Percentiles rank a stretch among this genome's conserved stretches.
Evolutionary conservation across 1,140 invertebrate species (phyloP).

Genomic region (Brachionus koreanus): DNA sequence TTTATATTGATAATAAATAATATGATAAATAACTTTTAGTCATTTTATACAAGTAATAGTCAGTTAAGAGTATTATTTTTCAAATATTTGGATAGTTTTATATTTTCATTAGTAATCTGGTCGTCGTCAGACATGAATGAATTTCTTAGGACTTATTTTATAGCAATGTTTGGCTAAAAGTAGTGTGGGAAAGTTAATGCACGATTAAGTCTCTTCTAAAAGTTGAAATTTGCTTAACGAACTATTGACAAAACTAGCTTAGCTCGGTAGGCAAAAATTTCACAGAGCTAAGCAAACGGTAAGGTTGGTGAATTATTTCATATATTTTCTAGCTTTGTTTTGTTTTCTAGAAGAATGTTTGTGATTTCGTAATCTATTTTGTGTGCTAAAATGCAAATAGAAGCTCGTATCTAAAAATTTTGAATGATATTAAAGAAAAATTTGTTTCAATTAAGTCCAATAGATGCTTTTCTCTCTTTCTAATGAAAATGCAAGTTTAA

Average conservation of each 20-base stretch:
- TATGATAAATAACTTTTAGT: too few relatives aligned
- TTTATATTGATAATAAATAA: background rate
- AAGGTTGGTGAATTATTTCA: background rate
- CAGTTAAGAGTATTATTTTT: too few relatives aligned
- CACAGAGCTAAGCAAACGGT: background rate
- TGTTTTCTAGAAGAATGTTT: background rate
- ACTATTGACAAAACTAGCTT: background rate
- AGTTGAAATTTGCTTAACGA: background rate
- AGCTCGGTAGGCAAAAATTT: background rate
- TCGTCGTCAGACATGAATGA: too few relatives aligned
- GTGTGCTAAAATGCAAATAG: background rate
- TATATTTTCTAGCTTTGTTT: background rate
- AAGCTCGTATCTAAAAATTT: background rate
- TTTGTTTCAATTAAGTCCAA: background rate
- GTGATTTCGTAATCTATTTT: background rate
- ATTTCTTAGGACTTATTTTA: background rate
- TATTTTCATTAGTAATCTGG: too few relatives aligned
- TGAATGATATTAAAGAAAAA: background rate
- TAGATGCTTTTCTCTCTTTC: background rate
- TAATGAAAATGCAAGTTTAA: constrained; percentile 2
- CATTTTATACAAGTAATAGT: too few relatives aligned
- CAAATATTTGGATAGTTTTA: too few relatives aligned
- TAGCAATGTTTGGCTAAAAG: background rate
- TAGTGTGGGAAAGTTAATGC: background rate
- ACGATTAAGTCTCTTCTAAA: background rate